These are phyloP conservation scores for Eupithecia subumbrata DNA, from an alignment of 2,888 invertebrate species.

Conservation along the genomic window DNA sequence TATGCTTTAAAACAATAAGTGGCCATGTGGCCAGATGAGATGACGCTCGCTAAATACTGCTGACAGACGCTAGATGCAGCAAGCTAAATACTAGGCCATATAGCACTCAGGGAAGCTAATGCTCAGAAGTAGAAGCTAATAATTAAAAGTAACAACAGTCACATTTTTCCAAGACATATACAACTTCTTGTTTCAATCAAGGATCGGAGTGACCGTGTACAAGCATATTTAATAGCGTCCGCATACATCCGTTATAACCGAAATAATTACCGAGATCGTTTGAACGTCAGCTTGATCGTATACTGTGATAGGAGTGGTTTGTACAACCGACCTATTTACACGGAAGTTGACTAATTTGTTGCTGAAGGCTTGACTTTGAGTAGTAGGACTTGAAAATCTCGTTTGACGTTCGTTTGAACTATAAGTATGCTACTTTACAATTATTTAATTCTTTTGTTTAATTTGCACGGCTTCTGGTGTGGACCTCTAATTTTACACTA, in stretches of 20 bases:
- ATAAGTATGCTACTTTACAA: neutral
- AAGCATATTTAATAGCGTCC: constrained; percentile 38
- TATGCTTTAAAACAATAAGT: no score
- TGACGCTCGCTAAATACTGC: no score
- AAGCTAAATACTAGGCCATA: no score
- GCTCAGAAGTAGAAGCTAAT: no score
- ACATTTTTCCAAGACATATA: neutral
- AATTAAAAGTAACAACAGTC: neutral
- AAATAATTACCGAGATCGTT: constrained; percentile 58
- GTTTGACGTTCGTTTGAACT: no score
- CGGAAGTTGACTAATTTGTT: neutral
- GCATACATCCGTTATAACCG: constrained; percentile 55
- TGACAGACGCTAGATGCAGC: no score
- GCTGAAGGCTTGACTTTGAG: neutral
- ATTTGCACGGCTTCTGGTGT: neutral
- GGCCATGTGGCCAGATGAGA: no score
- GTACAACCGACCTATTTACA: neutral
- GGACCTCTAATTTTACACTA: neutral
- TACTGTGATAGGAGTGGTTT: constrained; percentile 16
- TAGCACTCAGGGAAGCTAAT: no score
- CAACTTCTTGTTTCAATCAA: neutral
- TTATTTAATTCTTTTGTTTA: neutral
- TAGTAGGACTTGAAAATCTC: neutral
- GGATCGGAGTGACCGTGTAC: neutral
- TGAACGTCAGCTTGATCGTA: constrained; percentile 46